phyloP scores from a whole-genome alignment of 2,113 vertebrate species.

The Todiramphus chloris region DNA sequence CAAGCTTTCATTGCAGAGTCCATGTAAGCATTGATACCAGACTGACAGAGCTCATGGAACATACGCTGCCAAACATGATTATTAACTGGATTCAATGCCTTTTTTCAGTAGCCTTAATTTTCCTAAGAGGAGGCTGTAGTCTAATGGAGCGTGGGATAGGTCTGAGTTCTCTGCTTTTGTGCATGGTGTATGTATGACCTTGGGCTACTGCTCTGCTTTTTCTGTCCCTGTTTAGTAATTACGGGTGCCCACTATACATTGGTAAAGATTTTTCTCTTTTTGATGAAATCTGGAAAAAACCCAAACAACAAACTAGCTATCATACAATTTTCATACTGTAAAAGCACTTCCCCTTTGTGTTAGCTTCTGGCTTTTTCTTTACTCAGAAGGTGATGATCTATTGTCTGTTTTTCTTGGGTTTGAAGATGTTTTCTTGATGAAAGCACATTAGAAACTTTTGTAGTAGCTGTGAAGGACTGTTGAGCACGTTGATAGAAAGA shows the following conservation, averaged over 20 bases:
- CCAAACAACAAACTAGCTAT: not conserved
- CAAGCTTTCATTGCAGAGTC: not conserved
- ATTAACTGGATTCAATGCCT: not conserved
- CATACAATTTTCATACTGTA: not conserved
- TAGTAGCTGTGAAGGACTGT: not conserved
- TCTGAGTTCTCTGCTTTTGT: not conserved
- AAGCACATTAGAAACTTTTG: not conserved
- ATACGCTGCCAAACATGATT: not conserved
- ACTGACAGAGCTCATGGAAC: not conserved
- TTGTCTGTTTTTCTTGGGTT: not conserved
- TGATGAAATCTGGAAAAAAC: not conserved
- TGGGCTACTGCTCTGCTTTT: conserved; percentile 11
- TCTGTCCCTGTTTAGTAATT: not conserved
- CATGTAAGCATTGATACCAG: not conserved
- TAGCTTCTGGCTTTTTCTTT: not conserved
- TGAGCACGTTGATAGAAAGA: not conserved
- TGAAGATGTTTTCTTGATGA: not conserved
- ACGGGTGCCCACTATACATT: not conserved
- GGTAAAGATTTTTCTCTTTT: not conserved
- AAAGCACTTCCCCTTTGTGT: not conserved
- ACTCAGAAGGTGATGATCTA: not conserved
- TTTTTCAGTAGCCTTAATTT: conserved; percentile 17
- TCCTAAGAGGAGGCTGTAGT: not conserved
- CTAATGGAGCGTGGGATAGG: not conserved
- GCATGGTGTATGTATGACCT: conserved; percentile 17